phyloP scores from a whole-genome alignment of 2,888 invertebrate genomes.

The Synergus japonicus region DNA sequence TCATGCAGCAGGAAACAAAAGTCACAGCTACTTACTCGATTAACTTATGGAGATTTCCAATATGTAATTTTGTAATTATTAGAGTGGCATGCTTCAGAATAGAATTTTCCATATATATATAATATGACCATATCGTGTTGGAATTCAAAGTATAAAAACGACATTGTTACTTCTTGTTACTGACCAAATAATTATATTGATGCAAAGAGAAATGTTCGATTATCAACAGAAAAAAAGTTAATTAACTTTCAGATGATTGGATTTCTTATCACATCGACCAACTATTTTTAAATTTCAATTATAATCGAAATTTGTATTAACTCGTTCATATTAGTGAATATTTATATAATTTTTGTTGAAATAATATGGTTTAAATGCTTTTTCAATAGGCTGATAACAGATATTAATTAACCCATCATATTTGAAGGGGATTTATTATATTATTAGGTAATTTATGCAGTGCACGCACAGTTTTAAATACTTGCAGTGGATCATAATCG shows the following conservation, averaged over 20 bases:
- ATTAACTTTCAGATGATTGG: no score
- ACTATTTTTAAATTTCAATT: no score
- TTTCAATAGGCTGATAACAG: background rate
- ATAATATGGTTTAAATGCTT: background rate
- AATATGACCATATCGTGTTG: background rate
- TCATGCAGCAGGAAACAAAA: background rate
- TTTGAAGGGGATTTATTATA: background rate
- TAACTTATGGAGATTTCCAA: background rate
- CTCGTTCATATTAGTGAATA: background rate
- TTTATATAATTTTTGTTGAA: background rate
- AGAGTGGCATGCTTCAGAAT: background rate
- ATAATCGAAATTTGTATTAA: no score
- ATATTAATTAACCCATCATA: background rate
- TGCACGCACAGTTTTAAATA: constrained; percentile 8
- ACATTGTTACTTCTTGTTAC: no score
- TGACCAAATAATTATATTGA: no score
- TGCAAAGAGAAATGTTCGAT: no score
- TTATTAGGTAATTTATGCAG: constrained; percentile 2
- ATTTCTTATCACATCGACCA: no score
- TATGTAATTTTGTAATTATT: background rate
- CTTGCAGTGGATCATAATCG: background rate
- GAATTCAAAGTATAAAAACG: no score
- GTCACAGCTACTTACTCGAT: background rate
- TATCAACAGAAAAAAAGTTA: no score
- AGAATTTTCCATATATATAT: background rate